Conservation (phyloP, 2,888 invertebrate genomes). For the Cancer borealis region DNA sequence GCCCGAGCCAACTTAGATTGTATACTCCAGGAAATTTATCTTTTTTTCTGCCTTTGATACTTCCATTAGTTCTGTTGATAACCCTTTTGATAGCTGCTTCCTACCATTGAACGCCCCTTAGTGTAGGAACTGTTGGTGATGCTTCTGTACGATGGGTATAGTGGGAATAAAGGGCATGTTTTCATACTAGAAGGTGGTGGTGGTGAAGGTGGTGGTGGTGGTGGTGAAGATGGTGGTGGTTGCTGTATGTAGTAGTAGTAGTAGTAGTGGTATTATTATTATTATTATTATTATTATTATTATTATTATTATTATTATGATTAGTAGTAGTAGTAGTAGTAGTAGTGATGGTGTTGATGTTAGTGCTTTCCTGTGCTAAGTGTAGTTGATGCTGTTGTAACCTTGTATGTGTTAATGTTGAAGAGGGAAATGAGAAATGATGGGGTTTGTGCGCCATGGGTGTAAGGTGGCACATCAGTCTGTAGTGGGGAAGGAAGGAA, state of each 20-base stretch:
- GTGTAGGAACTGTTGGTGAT: not conserved
- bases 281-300: not conserved
- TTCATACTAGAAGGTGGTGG: not conserved
- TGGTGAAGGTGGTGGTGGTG: not conserved
- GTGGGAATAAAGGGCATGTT: not conserved
- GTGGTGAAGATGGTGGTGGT: not conserved
- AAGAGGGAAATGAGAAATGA: not conserved
- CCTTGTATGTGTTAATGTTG: not conserved
- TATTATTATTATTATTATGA: too few species aligned
- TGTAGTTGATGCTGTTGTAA: too few species aligned
- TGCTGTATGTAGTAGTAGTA: not conserved
- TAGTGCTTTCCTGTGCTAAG: too few species aligned
- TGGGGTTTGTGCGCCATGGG: not conserved
- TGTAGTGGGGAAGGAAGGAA: not conserved
- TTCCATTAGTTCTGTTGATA: not conserved
- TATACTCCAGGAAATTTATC: not conserved
- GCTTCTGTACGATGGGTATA: not conserved
- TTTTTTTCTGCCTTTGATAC: not conserved
- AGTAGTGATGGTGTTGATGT: too few species aligned
- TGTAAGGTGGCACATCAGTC: not conserved
- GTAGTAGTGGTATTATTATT: not conserved
- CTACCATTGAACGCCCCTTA: constrained; percentile 2
- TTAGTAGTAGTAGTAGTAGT: too few species aligned
- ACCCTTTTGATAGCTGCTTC: not conserved
- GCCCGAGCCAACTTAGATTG: not conserved